These are phyloP conservation scores for Linyphia triangularis DNA, from an alignment of 2,888 invertebrate species.

Conservation along the genomic window DNA sequence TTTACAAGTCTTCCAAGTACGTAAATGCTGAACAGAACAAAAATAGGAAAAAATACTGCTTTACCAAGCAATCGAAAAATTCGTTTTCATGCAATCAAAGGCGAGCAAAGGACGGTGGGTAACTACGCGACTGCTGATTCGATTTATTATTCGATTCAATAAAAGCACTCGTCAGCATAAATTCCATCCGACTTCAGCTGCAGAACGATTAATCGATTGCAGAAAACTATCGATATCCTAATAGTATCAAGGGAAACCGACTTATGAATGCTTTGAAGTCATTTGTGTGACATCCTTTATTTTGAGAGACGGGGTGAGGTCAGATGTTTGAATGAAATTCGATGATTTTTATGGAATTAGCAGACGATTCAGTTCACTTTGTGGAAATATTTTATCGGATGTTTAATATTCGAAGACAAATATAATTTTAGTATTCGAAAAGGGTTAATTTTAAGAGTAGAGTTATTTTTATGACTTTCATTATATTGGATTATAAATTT, in stretches of 20 bases:
- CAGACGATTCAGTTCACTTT: too few relatives aligned
- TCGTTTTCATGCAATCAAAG: slow-evolving; percentile 57
- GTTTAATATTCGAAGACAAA: too few relatives aligned
- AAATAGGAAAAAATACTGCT: slow-evolving; percentile 5
- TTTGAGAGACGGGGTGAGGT: background rate
- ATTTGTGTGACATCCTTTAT: background rate
- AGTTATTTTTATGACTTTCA: too few relatives aligned
- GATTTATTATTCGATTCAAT: slow-evolving; percentile 68
- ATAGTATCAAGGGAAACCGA: background rate
- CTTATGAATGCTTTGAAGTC: background rate
- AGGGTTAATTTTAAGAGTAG: too few relatives aligned
- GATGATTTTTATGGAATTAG: background rate
- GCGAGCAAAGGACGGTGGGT: slow-evolving; percentile 47
- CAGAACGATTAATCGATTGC: slow-evolving; percentile 62
- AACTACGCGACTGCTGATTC: slow-evolving; percentile 56
- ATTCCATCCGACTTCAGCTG: slow-evolving; percentile 76
- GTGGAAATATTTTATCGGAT: too few relatives aligned
- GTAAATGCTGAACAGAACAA: too few relatives aligned
- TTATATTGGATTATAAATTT: too few relatives aligned
- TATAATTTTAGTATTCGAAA: too few relatives aligned
- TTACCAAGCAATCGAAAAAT: background rate
- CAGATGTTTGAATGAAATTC: background rate
- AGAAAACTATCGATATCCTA: slow-evolving; percentile 32
- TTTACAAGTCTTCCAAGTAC: too few relatives aligned
- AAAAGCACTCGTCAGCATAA: slow-evolving; percentile 73